These are phyloP conservation scores for Amphipyra tragopoginis DNA, from an alignment of 2,888 invertebrate genomes.

Conservation along the genomic window DNA sequence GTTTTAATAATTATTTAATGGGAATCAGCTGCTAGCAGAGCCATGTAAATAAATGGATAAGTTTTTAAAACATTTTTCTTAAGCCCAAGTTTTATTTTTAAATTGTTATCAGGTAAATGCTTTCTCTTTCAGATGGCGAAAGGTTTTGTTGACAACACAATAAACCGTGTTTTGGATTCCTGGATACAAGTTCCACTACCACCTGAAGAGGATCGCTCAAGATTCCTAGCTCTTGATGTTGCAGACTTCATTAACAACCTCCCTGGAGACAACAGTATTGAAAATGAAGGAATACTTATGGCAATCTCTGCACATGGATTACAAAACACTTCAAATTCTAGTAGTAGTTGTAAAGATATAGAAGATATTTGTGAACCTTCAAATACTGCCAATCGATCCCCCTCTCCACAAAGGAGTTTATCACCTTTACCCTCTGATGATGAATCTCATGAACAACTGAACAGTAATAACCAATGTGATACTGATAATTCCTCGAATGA, in stretches of 20 bases:
- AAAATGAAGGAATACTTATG: conserved; percentile 93
- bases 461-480: conserved; percentile 56
- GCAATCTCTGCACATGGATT: conserved; percentile 93
- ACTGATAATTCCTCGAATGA: conserved; percentile 62
- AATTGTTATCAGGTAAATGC: not conserved
- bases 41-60: too few species aligned
- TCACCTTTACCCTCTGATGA: conserved; percentile 69
- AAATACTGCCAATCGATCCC: conserved; percentile 48
- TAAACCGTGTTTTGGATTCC: conserved; percentile 92
- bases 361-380: conserved; percentile 31
- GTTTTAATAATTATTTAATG: not conserved
- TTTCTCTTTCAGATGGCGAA: conserved; percentile 88
- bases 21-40: too few species aligned
- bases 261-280: conserved; percentile 90
- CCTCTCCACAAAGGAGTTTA: conserved; percentile 65
- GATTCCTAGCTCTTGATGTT: conserved; percentile 80
- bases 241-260: conserved; percentile 89
- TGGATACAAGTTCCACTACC: conserved; percentile 88
- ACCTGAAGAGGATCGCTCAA: conserved; percentile 75
- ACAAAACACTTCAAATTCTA: conserved; percentile 79
- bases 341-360: conserved; percentile 55
- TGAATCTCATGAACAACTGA: conserved; percentile 57
- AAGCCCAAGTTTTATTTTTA: not conserved
- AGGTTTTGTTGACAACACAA: conserved; percentile 92
- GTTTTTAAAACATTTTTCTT: too few species aligned